These are phyloP conservation scores for Notodonta dromedarius DNA, from an alignment of 2,888 invertebrate genomes.

Conservation along the genomic window DNA sequence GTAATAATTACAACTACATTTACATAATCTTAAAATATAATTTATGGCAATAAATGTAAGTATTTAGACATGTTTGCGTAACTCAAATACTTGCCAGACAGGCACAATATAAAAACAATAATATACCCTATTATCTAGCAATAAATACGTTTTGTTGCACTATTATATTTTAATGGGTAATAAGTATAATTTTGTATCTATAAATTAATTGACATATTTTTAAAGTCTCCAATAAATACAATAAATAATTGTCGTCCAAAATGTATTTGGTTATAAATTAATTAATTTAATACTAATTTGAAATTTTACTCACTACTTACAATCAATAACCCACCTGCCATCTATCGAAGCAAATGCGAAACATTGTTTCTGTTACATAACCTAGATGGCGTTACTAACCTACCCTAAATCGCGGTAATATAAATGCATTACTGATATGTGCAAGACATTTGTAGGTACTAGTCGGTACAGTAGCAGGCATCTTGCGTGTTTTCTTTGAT, in stretches of 20 bases:
- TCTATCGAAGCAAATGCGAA: slow-evolving; percentile 10
- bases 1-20: neutral
- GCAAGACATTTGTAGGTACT: slow-evolving; percentile 31
- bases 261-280: slow-evolving; percentile 28
- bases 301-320: neutral
- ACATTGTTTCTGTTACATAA: slow-evolving; percentile 2
- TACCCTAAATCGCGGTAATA: slow-evolving; percentile 21
- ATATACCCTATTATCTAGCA: neutral
- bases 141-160: slow-evolving; percentile 21
- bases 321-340: slow-evolving; percentile 12
- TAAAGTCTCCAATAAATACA: slow-evolving; percentile 28
- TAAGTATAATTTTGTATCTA: slow-evolving; percentile 7
- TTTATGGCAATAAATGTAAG: slow-evolving; percentile 2
- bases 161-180: neutral
- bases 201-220: slow-evolving; percentile 28
- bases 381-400: slow-evolving; percentile 25
- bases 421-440: slow-evolving; percentile 31
- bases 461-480: slow-evolving; percentile 91
- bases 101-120: neutral
- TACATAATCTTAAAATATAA: slow-evolving; percentile 1
- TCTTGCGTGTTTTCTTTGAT: slow-evolving; percentile 90
- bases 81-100: neutral
- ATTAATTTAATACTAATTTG: slow-evolving; percentile 6
- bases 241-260: slow-evolving; percentile 24
- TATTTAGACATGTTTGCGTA: neutral